Evolutionary conservation across 2,888 invertebrate species (phyloP).

Genomic region (Disparrhopalites patrizii): DNA sequence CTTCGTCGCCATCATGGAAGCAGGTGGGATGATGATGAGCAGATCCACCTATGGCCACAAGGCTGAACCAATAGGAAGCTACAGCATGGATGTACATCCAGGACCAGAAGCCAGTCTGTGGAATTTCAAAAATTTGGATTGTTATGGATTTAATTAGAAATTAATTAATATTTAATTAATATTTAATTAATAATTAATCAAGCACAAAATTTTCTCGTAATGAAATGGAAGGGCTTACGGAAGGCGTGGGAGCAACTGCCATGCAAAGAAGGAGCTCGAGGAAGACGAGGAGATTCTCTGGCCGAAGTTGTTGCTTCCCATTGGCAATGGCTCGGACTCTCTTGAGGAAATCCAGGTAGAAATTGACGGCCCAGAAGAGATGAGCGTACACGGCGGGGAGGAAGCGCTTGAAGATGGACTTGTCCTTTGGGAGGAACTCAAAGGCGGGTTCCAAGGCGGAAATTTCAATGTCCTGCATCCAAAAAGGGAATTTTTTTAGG

Average conservation of each 20-base stretch:
- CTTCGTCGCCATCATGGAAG: constrained; percentile 49
- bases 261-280: constrained; percentile 33
- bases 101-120: constrained; percentile 24
- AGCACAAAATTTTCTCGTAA: neutral
- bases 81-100: constrained; percentile 39
- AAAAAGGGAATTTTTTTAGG: neutral
- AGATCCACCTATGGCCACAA: constrained; percentile 62
- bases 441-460: constrained; percentile 57
- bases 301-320: constrained; percentile 30
- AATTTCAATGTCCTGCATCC: constrained; percentile 46
- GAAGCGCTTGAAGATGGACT: constrained; percentile 56
- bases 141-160: neutral
- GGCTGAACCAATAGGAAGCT: constrained; percentile 51
- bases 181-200: neutral
- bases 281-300: constrained; percentile 41
- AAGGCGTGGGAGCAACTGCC: constrained; percentile 18
- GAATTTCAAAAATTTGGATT: too few species aligned
- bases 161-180: neutral
- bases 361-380: constrained; percentile 52
- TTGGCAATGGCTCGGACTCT: constrained; percentile 15
- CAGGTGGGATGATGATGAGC: constrained; percentile 76
- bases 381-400: constrained; percentile 56
- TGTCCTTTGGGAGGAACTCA: constrained; percentile 60
- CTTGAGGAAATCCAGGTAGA: constrained; percentile 35
- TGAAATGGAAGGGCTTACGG: neutral